A percentile compares a stretch with the other conserved stretches of the same genome.
These are phyloP conservation scores for Eustalomyia histrio DNA, from an alignment of 2,888 invertebrate species.

Conservation along the genomic window DNA sequence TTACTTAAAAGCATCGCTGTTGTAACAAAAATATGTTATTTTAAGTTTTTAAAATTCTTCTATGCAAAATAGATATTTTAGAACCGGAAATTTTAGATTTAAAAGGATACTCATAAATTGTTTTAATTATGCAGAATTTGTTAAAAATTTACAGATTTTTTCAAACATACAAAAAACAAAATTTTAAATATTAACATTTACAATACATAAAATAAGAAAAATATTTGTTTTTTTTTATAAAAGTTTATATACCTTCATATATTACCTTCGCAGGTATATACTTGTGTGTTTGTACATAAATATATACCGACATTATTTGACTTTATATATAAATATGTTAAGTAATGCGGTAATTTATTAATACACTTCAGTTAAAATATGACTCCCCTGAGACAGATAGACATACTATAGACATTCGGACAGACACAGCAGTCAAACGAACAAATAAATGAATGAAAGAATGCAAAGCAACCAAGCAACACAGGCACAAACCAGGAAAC, in stretches of 20 bases:
- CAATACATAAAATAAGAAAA: neutral
- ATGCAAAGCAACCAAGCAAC: constrained; percentile 22
- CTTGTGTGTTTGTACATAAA: neutral
- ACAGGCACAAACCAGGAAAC: constrained; percentile 12
- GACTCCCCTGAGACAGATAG: constrained; percentile 62
- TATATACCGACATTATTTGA: constrained; percentile 49
- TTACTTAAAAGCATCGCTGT: no score
- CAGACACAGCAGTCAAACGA: constrained; percentile 35
- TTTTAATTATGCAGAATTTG: constrained; percentile 36
- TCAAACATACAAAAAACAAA: constrained; percentile 7
- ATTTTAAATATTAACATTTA: constrained; percentile 26
- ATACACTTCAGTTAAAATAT: constrained; percentile 63
- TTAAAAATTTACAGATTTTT: constrained; percentile 25
- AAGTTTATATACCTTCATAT: neutral
- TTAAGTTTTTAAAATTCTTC: no score
- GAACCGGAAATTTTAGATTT: no score
- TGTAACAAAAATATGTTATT: no score
- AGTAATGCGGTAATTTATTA: constrained; percentile 66
- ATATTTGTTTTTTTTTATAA: neutral
- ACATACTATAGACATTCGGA: constrained; percentile 50
- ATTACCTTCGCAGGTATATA: neutral
- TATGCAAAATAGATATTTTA: no score
- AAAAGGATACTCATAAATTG: constrained; percentile 5
- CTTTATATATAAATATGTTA: constrained; percentile 58
- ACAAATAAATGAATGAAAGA: constrained; percentile 15